Evolutionary conservation across 2,888 invertebrate genomes (phyloP).

Genomic region (Hyalella azteca): DNA sequence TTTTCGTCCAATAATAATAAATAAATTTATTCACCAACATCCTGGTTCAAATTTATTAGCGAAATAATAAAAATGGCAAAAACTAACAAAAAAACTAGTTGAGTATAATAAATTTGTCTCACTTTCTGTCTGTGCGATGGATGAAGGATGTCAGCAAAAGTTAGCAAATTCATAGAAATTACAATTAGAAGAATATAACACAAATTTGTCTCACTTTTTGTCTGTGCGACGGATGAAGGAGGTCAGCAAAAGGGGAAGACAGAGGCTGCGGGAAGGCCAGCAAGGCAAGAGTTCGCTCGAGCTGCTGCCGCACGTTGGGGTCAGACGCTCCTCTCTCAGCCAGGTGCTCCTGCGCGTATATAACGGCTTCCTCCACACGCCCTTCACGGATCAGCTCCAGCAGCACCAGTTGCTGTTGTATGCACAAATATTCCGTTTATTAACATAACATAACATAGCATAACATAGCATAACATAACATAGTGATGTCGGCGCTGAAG

Average conservation of each 20-base stretch:
- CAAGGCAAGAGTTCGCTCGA: slow-evolving; percentile 91
- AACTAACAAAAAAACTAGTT: too few species aligned
- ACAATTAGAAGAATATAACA: too few species aligned
- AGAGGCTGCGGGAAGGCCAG: slow-evolving; percentile 96
- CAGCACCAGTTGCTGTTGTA: slow-evolving; percentile 86
- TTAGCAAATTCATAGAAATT: too few species aligned
- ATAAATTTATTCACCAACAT: too few species aligned
- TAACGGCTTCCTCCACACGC: slow-evolving; percentile 83
- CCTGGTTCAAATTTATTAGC: too few species aligned
- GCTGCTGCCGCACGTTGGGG: slow-evolving; percentile 70
- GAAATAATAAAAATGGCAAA: too few species aligned
- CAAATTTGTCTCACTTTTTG: slow-evolving; percentile 88
- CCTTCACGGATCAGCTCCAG: slow-evolving; percentile 85
- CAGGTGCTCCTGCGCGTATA: slow-evolving; percentile 76
- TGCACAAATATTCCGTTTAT: too few species aligned
- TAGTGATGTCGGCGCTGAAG: too few species aligned
- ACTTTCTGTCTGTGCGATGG: slow-evolving; percentile 94
- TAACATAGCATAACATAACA: too few species aligned
- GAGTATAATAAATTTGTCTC: too few species aligned
- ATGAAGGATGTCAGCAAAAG: slow-evolving; percentile 91
- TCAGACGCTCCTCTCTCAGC: slow-evolving; percentile 75
- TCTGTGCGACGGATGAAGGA: slow-evolving; percentile 89
- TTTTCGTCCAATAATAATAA: too few species aligned
- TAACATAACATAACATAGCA: too few species aligned
- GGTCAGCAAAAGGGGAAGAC: slow-evolving; percentile 91